phyloP scores from a whole-genome alignment of 2,797 vertebrate species.

The Cyprinella venusta region DNA sequence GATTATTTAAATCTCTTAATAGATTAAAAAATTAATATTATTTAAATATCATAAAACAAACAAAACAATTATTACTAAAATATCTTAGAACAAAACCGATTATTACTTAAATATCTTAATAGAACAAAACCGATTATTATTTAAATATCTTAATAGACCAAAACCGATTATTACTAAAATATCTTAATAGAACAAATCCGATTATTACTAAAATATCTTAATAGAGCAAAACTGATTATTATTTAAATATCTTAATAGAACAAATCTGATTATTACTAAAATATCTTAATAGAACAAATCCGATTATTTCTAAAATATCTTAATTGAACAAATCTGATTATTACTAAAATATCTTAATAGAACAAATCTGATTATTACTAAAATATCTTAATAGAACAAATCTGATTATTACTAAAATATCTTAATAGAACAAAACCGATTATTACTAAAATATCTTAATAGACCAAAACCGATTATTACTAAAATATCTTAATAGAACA shows the following conservation, averaged over 20 bases:
- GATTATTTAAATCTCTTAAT: not conserved
- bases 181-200: not conserved
- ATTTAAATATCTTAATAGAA: not conserved
- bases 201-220: too few relatives aligned
- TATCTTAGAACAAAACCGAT: not conserved
- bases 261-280: not conserved
- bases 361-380: not conserved
- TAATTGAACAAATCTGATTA: rapidly evolving
- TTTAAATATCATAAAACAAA: too few relatives aligned
- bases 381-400: too few relatives aligned
- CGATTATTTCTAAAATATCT: rapidly evolving
- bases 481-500: not conserved
- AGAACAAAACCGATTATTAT: not conserved
- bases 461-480: too few relatives aligned
- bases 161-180: not conserved
- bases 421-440: too few relatives aligned
- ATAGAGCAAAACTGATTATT: not conserved
- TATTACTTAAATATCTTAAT: too few relatives aligned
- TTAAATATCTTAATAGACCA: not conserved
- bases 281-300: not conserved
- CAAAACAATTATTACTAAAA: too few relatives aligned
- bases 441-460: not conserved
- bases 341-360: too few relatives aligned
- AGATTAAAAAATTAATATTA: too few relatives aligned
- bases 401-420: not conserved